These are phyloP conservation scores for Caenorhabditis drosophilae DNA, from an alignment of 2,888 invertebrate species.

Conservation along the genomic window DNA sequence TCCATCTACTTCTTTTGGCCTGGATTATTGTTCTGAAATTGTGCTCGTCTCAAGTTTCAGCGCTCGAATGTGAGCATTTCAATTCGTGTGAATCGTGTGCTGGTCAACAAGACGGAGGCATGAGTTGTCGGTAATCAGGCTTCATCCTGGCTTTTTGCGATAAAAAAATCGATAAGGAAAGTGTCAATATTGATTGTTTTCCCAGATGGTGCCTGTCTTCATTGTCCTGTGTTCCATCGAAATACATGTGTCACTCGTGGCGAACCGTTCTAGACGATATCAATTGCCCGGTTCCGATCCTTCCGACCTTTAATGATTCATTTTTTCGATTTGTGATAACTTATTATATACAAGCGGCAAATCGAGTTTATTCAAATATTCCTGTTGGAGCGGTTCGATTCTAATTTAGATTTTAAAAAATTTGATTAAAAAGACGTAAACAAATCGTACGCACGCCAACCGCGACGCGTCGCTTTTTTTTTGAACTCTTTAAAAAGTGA, in stretches of 20 bases:
- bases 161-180: too few species aligned
- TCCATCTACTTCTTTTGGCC: background rate
- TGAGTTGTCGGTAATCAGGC: constrained; percentile 25
- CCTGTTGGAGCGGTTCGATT: constrained; percentile 29
- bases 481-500: too few species aligned
- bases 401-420: too few species aligned
- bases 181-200: background rate
- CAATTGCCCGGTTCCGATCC: constrained; percentile 26
- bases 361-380: constrained; percentile 24
- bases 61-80: constrained; percentile 8
- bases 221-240: constrained; percentile 24
- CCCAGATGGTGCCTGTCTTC: constrained; percentile 33
- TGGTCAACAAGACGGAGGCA: constrained; percentile 15
- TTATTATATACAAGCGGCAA: constrained; percentile 36
- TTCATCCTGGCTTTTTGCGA: too few species aligned
- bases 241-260: constrained; percentile 37
- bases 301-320: constrained; percentile 10
- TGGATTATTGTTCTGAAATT: background rate
- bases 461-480: too few species aligned
- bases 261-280: constrained; percentile 12
- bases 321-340: constrained; percentile 12
- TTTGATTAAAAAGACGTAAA: too few species aligned
- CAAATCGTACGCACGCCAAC: too few species aligned
- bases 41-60: background rate
- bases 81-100: constrained; percentile 29